These are phyloP conservation scores for Lutraria lutraria DNA, from an alignment of 2,888 invertebrate genomes.

Conservation along the genomic window DNA sequence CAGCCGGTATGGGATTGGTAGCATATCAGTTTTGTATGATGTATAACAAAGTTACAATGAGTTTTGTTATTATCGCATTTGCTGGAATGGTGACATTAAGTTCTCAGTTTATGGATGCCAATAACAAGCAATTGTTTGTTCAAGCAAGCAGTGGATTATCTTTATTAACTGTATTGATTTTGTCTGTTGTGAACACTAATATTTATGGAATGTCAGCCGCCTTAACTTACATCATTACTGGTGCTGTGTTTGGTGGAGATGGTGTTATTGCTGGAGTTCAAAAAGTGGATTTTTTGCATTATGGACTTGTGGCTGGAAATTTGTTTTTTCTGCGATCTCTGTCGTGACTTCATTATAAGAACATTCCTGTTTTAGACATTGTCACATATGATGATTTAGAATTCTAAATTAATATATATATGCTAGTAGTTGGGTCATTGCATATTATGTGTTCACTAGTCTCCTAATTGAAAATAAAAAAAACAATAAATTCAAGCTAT, in stretches of 20 bases:
- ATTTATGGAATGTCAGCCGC: constrained; percentile 78
- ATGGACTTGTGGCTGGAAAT: constrained; percentile 80
- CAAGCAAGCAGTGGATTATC: constrained; percentile 81
- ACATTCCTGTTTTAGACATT: too few species aligned
- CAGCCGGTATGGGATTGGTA: constrained; percentile 79
- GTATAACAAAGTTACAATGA: constrained; percentile 70
- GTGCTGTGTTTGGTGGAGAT: constrained; percentile 79
- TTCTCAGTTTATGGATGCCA: constrained; percentile 72
- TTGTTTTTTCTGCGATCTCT: constrained; percentile 69
- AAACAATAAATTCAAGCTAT: too few species aligned
- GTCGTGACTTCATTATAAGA: constrained; percentile 6
- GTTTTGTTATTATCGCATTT: constrained; percentile 76
- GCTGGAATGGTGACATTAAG: constrained; percentile 69
- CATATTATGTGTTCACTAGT: too few species aligned
- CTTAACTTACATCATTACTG: constrained; percentile 77
- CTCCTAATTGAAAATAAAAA: too few species aligned
- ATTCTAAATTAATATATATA: too few species aligned
- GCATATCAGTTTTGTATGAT: constrained; percentile 80
- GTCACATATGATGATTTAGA: too few species aligned
- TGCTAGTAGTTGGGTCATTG: too few species aligned
- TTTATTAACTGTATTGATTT: constrained; percentile 78
- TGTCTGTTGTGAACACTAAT: constrained; percentile 74
- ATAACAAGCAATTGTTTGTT: constrained; percentile 72
- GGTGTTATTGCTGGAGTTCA: constrained; percentile 75
- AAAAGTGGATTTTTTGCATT: constrained; percentile 83